These are phyloP conservation scores for Siniperca obscura DNA, from an alignment of 2,797 vertebrate species.

Conservation along the genomic window DNA sequence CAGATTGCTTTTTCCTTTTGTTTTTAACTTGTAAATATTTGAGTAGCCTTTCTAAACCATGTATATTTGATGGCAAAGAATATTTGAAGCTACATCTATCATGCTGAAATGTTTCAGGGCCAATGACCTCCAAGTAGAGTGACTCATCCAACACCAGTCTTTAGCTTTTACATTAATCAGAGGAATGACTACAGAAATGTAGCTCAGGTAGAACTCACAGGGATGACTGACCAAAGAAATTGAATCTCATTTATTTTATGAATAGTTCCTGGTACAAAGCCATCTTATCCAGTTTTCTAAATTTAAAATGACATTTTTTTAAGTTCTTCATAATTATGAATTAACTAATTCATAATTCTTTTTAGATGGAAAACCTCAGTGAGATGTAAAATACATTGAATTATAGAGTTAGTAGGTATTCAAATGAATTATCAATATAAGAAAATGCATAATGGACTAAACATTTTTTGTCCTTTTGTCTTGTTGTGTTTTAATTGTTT, in stretches of 20 bases:
- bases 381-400: not conserved
- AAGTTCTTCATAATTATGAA: too few species aligned
- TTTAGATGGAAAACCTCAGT: not conserved
- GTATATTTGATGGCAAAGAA: slow-evolving; percentile 72
- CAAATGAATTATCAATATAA: not conserved
- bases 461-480: not conserved
- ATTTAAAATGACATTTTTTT: not conserved
- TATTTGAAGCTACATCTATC: slow-evolving; percentile 54
- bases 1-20: slow-evolving; percentile 36
- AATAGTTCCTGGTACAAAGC: not conserved
- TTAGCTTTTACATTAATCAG: slow-evolving; percentile 21
- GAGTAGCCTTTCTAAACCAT: slow-evolving; percentile 74
- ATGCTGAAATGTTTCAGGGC: slow-evolving; percentile 52
- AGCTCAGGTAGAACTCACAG: not conserved
- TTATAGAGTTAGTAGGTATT: not conserved
- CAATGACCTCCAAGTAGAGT: slow-evolving; percentile 32
- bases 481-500: not conserved
- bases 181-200: not conserved
- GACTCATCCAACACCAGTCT: slow-evolving; percentile 8
- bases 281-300: not conserved
- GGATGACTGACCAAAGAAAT: not conserved
- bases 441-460: not conserved
- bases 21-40: slow-evolving; percentile 77
- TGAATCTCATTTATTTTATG: not conserved
- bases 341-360: not conserved